A percentile compares a stretch with the other conserved stretches of the same genome.
Conservation (phyloP, 1,140 invertebrate genomes). For the Eulimnadia texana region DNA sequence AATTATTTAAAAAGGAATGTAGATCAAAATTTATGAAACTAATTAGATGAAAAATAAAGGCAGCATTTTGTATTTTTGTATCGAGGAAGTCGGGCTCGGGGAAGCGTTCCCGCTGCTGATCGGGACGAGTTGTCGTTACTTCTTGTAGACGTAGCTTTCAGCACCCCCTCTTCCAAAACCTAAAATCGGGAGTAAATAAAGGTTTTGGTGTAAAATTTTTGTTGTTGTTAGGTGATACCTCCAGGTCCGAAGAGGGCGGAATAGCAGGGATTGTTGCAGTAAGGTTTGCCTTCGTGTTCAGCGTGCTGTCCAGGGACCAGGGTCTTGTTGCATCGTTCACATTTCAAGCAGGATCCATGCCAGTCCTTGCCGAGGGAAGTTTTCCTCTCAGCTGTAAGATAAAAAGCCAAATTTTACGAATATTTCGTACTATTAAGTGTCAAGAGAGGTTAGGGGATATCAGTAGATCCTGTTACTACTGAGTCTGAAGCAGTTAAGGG, state of each 20-base stretch:
- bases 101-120: neutral
- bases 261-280: constrained; percentile 62
- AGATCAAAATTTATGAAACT: too few relatives aligned
- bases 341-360: constrained; percentile 54
- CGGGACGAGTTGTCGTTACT: constrained; percentile 25
- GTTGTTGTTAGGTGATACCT: constrained; percentile 32
- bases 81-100: neutral
- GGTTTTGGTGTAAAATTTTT: neutral
- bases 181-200: constrained; percentile 26
- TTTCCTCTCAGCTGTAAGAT: constrained; percentile 54
- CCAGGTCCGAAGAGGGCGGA: constrained; percentile 52
- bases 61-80: too few relatives aligned
- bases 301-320: constrained; percentile 45
- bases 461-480: too few relatives aligned
- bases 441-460: too few relatives aligned
- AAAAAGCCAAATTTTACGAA: neutral
- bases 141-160: constrained; percentile 46
- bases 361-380: constrained; percentile 65
- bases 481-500: too few relatives aligned
- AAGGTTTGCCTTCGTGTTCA: constrained; percentile 61
- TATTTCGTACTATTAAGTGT: neutral
- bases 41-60: too few relatives aligned
- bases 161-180: constrained; percentile 46
- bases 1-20: too few relatives aligned
- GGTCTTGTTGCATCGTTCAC: constrained; percentile 64